phyloP scores from a whole-genome alignment of 2,113 vertebrate species.

The Myiopsitta monachus region DNA sequence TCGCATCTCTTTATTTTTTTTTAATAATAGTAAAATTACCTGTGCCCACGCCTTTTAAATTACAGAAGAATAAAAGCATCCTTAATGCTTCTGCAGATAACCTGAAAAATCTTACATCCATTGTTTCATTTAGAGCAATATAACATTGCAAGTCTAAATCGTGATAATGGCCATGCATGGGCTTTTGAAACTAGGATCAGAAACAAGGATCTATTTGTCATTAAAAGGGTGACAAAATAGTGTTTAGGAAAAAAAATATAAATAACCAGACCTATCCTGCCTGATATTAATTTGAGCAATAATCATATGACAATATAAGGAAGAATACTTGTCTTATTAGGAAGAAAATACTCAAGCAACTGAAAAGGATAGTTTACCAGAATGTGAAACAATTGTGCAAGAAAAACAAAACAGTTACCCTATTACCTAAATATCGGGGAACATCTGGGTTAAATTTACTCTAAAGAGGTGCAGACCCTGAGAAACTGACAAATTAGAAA shows the following conservation, averaged over 20 bases:
- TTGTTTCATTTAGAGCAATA: not conserved
- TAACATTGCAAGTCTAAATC: not conserved
- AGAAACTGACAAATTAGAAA: not conserved
- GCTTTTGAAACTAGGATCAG: not conserved
- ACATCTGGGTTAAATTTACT: not conserved
- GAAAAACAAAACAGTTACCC: not conserved
- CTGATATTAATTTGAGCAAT: not conserved
- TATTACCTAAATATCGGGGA: not conserved
- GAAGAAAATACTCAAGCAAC: not conserved
- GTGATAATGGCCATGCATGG: accelerated
- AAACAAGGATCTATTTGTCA: not conserved
- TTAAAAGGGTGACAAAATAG: not conserved
- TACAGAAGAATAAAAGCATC: not conserved
- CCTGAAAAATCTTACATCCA: not conserved
- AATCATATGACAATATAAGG: not conserved
- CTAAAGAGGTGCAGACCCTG: not conserved
- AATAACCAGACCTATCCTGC: not conserved
- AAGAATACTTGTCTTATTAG: not conserved
- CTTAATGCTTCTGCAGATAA: not conserved
- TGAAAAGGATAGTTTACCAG: not conserved
- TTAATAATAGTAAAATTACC: not conserved
- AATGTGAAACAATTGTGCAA: not conserved
- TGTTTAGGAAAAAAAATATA: not conserved
- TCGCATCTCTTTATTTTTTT: not conserved
- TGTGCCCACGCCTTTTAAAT: not conserved